These are phyloP conservation scores for Bombus difficillimus DNA, from an alignment of 1,140 invertebrate genomes.

Conservation along the genomic window DNA sequence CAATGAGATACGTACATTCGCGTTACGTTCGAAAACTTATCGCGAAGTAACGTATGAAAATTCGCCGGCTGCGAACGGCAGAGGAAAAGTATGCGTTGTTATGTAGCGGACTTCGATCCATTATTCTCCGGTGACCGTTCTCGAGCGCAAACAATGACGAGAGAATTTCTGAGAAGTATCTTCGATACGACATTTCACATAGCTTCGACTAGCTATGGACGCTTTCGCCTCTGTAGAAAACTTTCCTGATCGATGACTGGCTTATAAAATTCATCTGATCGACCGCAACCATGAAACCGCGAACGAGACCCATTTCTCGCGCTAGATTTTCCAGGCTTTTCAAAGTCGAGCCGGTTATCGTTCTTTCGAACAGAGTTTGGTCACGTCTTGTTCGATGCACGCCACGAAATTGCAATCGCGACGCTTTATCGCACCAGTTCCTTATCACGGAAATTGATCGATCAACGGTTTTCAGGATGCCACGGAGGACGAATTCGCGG, in stretches of 20 bases:
- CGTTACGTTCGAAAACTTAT: no score
- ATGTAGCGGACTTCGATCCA: neutral
- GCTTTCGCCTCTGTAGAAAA: no score
- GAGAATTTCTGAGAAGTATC: conserved; percentile 22
- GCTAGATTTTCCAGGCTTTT: neutral
- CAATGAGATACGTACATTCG: no score
- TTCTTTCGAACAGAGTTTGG: no score
- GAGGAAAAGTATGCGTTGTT: neutral
- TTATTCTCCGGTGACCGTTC: conserved; percentile 14
- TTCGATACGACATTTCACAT: neutral
- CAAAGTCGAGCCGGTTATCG: neutral
- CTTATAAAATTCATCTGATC: neutral
- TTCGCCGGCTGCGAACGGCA: neutral
- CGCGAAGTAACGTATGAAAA: no score
- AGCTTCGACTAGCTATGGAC: no score
- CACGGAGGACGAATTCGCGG: no score
- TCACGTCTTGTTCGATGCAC: no score
- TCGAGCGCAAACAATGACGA: conserved; percentile 14
- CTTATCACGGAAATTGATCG: neutral
- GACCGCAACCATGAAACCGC: neutral
- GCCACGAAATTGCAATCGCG: no score
- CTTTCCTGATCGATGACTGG: no score
- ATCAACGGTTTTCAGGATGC: neutral
- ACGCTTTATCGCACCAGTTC: neutral
- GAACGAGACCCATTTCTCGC: neutral